phyloP scores from a whole-genome alignment of 37 sponge, comb jelly and placozoan genomes.

The Aplysina aerophoba region DNA sequence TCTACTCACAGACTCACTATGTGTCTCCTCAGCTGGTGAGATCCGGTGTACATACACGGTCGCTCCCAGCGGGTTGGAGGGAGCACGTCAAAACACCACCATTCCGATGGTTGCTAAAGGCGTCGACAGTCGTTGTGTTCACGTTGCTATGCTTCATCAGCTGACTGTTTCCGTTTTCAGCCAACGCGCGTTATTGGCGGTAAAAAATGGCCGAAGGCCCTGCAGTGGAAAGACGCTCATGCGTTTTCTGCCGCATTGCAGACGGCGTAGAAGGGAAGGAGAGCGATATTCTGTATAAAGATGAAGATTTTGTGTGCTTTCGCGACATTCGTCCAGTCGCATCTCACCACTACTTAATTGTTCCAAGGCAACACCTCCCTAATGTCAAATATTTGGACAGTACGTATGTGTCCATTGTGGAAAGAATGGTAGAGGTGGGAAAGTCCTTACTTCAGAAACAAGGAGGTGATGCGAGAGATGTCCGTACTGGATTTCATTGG shows the following conservation, averaged over 20 bases:
- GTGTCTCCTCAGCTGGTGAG: too few relatives aligned
- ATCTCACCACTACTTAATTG: slow-evolving; percentile 76
- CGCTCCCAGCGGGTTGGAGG: too few relatives aligned
- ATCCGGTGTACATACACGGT: too few relatives aligned
- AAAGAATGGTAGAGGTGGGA: slow-evolving; percentile 71
- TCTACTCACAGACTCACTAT: too few relatives aligned
- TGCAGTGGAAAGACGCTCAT: slow-evolving; percentile 1
- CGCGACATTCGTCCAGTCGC: slow-evolving; percentile 73
- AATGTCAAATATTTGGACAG: slow-evolving; percentile 29
- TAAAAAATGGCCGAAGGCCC: slow-evolving; percentile 15
- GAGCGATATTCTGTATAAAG: slow-evolving; percentile 64
- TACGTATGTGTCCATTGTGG: slow-evolving; percentile 51
- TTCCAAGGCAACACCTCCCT: slow-evolving; percentile 63
- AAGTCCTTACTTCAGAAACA: slow-evolving; percentile 43
- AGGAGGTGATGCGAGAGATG: slow-evolving; percentile 58
- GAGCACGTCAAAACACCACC: background rate
- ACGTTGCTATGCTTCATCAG: slow-evolving; percentile 34
- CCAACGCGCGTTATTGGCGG: too few relatives aligned
- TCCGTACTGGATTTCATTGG: slow-evolving; percentile 88
- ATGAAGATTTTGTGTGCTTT: slow-evolving; percentile 78
- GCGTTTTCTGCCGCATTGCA: slow-evolving; percentile 71
- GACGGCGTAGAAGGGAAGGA: slow-evolving; percentile 23
- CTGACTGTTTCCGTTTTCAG: slow-evolving; percentile 5
- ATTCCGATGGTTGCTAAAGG: slow-evolving; percentile 25
- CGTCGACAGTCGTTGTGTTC: slow-evolving; percentile 23